Evolutionary conservation across 2,888 invertebrate genomes (phyloP).

Genomic region (Synergus laeviventris): DNA sequence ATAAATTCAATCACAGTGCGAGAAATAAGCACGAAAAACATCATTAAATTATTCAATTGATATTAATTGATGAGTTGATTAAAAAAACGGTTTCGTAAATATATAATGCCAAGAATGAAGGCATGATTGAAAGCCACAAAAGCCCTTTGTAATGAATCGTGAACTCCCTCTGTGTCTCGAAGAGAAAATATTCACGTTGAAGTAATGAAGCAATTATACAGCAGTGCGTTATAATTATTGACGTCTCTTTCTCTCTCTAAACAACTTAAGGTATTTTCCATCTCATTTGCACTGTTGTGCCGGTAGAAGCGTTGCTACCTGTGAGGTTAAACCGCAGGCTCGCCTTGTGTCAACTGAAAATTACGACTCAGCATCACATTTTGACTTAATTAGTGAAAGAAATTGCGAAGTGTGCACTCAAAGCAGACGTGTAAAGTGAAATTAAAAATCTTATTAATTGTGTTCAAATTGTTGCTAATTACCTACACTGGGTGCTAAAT

Average conservation of each 20-base stretch:
- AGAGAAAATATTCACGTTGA: slow-evolving; percentile 36
- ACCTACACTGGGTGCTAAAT: neutral
- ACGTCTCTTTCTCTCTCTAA: slow-evolving; percentile 43
- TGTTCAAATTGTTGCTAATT: slow-evolving; percentile 13
- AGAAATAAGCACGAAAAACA: neutral
- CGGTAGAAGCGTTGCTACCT: slow-evolving; percentile 1
- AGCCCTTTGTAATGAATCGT: slow-evolving; percentile 49
- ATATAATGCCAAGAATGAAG: slow-evolving; percentile 46
- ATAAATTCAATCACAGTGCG: slow-evolving; percentile 7
- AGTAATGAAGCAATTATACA: slow-evolving; percentile 65
- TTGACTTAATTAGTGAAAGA: slow-evolving; percentile 32
- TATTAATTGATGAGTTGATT: slow-evolving; percentile 15
- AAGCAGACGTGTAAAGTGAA: neutral
- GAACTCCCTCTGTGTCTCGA: slow-evolving; percentile 51
- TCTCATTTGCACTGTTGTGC: neutral
- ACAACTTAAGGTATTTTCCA: neutral
- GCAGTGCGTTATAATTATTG: slow-evolving; percentile 67
- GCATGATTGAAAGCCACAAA: slow-evolving; percentile 38
- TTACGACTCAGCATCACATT: slow-evolving; percentile 23
- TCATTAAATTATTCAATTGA: slow-evolving; percentile 18
- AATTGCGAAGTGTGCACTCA: slow-evolving; percentile 5
- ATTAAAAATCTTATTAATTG: slow-evolving; percentile 4
- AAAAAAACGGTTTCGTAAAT: neutral
- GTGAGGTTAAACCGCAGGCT: slow-evolving; percentile 28
- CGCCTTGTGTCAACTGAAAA: slow-evolving; percentile 28